Percentiles rank a stretch among this genome's conserved stretches.
phyloP scores from a whole-genome alignment of 1,140 invertebrate species.

The Seison nebaliae region DNA sequence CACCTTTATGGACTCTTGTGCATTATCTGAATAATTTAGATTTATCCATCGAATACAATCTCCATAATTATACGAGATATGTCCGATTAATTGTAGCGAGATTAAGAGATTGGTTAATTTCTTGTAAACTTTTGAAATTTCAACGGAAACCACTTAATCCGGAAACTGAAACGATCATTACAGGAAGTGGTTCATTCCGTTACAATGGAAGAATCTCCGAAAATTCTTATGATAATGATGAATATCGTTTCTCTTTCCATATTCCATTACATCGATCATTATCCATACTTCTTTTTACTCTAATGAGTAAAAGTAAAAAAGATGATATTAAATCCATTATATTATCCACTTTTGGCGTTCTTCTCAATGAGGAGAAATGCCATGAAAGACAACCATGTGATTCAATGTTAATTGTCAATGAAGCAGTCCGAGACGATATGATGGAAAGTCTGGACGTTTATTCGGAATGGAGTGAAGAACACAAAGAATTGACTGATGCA shows the following conservation, averaged over 20 bases:
- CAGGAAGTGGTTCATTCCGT: too few species aligned
- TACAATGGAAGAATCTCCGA: too few species aligned
- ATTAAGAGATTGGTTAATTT: conserved; percentile 8
- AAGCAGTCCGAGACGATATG: too few species aligned
- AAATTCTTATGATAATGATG: background rate
- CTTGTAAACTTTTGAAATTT: too few species aligned
- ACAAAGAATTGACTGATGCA: conserved; percentile 10
- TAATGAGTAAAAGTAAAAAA: conserved; percentile 49
- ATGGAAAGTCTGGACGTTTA: too few species aligned
- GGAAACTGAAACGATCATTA: too few species aligned
- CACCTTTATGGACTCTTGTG: conserved; percentile 81
- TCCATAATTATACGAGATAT: too few species aligned
- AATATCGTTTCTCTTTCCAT: conserved; percentile 47
- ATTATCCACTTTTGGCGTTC: conserved; percentile 7
- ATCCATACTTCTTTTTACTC: conserved; percentile 64
- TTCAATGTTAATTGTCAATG: too few species aligned
- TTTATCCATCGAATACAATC: too few species aligned
- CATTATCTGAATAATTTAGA: conserved; percentile 42
- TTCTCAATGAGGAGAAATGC: too few species aligned
- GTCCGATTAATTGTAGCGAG: background rate
- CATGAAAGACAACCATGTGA: too few species aligned
- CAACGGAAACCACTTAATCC: too few species aligned
- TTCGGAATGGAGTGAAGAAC: conserved; percentile 3
- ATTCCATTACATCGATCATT: conserved; percentile 75
- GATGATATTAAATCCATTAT: conserved; percentile 3